A percentile compares a stretch with the other conserved stretches of the same genome.
These are phyloP conservation scores for Oryctes rhinoceros DNA, from an alignment of 1,140 invertebrate species.

Conservation along the genomic window DNA sequence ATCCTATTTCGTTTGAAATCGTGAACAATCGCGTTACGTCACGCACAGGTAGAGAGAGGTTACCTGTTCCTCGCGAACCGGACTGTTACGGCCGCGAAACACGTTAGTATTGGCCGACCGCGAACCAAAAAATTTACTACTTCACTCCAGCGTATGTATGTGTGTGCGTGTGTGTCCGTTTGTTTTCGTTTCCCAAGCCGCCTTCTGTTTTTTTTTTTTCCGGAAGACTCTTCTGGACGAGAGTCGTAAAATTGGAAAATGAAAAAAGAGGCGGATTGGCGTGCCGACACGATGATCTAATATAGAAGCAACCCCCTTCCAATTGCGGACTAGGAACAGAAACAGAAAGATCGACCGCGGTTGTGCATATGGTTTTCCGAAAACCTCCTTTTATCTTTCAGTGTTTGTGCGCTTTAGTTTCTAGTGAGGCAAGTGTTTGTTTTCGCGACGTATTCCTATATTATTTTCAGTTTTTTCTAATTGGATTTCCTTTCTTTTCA, in stretches of 20 bases:
- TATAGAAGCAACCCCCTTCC: neutral
- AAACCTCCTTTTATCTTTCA: neutral
- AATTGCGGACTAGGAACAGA: neutral
- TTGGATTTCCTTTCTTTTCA: neutral
- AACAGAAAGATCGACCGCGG: neutral
- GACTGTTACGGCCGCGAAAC: slow-evolving; percentile 20
- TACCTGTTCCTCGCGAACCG: slow-evolving; percentile 23
- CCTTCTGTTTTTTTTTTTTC: neutral
- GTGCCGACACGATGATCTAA: neutral
- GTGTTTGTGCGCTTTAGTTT: neutral
- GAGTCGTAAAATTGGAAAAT: neutral
- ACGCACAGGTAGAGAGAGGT: slow-evolving; percentile 25
- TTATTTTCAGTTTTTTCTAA: neutral
- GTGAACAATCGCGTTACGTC: slow-evolving; percentile 38
- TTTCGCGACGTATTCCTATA: neutral
- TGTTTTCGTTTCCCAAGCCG: neutral
- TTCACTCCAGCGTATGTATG: neutral
- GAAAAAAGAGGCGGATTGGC: neutral
- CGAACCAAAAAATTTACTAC: slow-evolving; percentile 18
- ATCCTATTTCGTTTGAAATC: slow-evolving; percentile 36
- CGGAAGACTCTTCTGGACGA: neutral
- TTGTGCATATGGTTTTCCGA: neutral
- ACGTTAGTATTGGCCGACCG: slow-evolving; percentile 26
- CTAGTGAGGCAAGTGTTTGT: neutral
- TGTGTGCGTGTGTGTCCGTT: slow-evolving; percentile 7